Evolutionary conservation across 2,113 vertebrate species (phyloP), one percentile per base, ranked within the genome.

Genomic region (Myrmophylax atrothorax): DNA sequence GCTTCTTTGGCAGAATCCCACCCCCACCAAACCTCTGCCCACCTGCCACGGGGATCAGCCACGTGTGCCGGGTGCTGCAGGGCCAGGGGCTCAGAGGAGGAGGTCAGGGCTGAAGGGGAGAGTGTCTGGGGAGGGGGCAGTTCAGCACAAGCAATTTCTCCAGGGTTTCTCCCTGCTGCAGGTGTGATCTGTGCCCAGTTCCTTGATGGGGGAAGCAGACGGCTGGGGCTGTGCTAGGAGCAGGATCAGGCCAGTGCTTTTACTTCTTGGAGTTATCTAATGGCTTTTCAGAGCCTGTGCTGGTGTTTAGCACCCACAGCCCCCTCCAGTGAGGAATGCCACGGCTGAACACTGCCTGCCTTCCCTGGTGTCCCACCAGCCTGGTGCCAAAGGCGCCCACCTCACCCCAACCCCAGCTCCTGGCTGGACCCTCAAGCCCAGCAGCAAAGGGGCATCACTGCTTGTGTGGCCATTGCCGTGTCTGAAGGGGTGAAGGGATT

Each of bases 381-480:
- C 50, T 26, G 3, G 0, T 1, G 3, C 31, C 3, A 1, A 35
- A 13, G 23, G 15, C 4, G 5, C 14, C 24, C 9, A 0, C 7
- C 13, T 52, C 4, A 2, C 18, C 38, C 35, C 14, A 4, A 1
- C 2, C 7, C n/a, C 1, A 1, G 18, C 53, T 85, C 42, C 9
- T 2, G 3, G 10, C 18, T 0, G 0, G 75, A 42, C 10, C 22
- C 52, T 18, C 0, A 0, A 52, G 31, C 31, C 28, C 3, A 2
- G 62, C 8, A 29, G 10, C 37, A 40, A 31, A 77, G 44, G 18
- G 17, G 0, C 25, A 44, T 7, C 1, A 0, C 37, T 28, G 11
- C 29, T 72, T 15, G 7, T 1, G 1, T 50, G 52, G 38, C 14
- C 5, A 1, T 42, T 7, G 0, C 26, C 0, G 0, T 16, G 12